phyloP scores from a whole-genome alignment of 2,113 vertebrate species.

The Vireo altiloquus region DNA sequence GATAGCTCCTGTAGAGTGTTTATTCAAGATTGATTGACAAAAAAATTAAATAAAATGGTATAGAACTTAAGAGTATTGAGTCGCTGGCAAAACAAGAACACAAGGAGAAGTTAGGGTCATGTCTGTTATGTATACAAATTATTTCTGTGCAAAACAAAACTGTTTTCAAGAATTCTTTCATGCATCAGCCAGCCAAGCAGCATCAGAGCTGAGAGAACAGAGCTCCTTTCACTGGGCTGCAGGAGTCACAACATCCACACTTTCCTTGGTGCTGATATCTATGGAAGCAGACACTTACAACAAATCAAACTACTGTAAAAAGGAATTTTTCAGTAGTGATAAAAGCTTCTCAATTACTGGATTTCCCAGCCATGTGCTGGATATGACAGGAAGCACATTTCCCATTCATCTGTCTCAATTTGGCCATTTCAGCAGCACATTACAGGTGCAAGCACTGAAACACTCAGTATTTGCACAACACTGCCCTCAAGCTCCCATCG shows the following conservation, averaged over 20 bases:
- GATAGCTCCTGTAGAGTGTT: neutral
- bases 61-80: neutral
- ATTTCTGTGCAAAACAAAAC: neutral
- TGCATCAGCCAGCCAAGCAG: neutral
- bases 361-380: neutral
- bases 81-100: neutral
- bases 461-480: neutral
- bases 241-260: neutral
- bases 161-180: neutral
- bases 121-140: neutral
- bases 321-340: neutral
- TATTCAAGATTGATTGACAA: neutral
- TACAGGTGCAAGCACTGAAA: neutral
- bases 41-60: neutral
- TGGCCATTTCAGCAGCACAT: neutral
- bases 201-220: neutral
- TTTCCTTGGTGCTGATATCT: neutral
- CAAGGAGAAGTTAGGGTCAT: neutral
- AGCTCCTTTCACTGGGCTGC: neutral
- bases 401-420: neutral
- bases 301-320: neutral
- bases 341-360: neutral
- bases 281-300: neutral
- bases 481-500: neutral
- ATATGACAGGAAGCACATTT: neutral